Conservation (phyloP, 2,113 vertebrate species). For the Sprattus sprattus region DNA sequence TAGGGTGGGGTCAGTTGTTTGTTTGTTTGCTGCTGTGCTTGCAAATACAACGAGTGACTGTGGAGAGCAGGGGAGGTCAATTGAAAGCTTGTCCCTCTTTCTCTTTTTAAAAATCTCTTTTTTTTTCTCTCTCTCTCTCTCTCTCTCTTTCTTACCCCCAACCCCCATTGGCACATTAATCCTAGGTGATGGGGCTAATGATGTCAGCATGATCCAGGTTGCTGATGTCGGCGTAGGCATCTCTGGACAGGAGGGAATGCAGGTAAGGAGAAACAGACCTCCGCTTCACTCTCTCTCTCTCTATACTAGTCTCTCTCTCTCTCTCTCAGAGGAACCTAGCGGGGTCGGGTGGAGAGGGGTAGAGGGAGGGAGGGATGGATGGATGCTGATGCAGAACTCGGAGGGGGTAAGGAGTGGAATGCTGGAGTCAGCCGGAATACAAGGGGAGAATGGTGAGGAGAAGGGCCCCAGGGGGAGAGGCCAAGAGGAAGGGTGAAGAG, state of each 20-base stretch:
- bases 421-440: neutral
- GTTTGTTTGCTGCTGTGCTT: slow-evolving; percentile 42
- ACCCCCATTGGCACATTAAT: slow-evolving; percentile 39
- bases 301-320: neutral
- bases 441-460: neutral
- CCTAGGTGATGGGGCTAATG: slow-evolving; percentile 94
- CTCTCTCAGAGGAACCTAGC: neutral
- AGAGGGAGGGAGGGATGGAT: neutral
- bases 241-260: slow-evolving; percentile 97
- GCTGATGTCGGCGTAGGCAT: slow-evolving; percentile 97
- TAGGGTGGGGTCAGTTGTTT: neutral
- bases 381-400: neutral
- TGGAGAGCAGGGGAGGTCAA: slow-evolving; percentile 10
- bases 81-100: neutral
- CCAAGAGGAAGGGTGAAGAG: no score
- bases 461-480: no score
- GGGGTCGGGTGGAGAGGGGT: neutral
- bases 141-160: neutral
- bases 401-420: neutral
- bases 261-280: slow-evolving; percentile 73
- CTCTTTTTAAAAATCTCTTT: neutral
- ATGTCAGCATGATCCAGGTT: slow-evolving; percentile 99
- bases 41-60: slow-evolving; percentile 42
- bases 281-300: neutral
- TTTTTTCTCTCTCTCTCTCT: neutral